phyloP scores from a whole-genome alignment of 2,888 invertebrate species.

The Aradus depressus region DNA sequence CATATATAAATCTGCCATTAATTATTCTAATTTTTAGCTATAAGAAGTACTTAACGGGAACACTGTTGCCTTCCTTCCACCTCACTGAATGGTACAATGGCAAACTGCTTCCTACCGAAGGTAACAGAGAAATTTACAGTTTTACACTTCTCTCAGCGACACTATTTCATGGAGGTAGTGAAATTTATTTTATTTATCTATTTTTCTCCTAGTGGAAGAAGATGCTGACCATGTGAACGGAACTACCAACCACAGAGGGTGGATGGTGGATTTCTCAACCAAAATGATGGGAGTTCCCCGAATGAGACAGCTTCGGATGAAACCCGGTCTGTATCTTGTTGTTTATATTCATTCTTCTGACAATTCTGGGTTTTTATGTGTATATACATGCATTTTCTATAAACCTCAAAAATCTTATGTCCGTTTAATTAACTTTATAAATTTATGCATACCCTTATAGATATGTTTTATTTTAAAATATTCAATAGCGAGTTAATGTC shows the following conservation, averaged over 20 bases:
- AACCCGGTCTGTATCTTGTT: too few relatives aligned
- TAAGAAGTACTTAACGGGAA: neutral
- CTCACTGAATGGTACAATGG: constrained; percentile 3
- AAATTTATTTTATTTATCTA: neutral
- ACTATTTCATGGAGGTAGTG: neutral
- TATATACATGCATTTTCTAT: too few relatives aligned
- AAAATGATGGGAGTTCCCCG: constrained; percentile 14
- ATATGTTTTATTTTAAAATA: too few relatives aligned
- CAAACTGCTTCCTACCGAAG: neutral
- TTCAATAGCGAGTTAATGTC: too few relatives aligned
- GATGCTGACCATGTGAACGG: too few relatives aligned
- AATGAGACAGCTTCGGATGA: constrained; percentile 11
- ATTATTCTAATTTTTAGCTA: neutral
- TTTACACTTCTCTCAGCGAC: neutral
- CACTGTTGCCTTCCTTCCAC: constrained; percentile 11
- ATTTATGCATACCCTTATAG: too few relatives aligned
- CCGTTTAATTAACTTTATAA: too few relatives aligned
- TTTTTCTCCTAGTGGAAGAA: constrained; percentile 5
- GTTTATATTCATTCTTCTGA: too few relatives aligned
- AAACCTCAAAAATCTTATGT: too few relatives aligned
- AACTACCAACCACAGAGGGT: constrained; percentile 4
- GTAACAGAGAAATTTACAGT: neutral
- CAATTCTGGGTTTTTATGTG: too few relatives aligned
- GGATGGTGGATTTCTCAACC: constrained; percentile 10
- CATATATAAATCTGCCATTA: neutral